Evolutionary conservation across 2,888 invertebrate species (phyloP).

Genomic region (Chrysolina oricalcia): DNA sequence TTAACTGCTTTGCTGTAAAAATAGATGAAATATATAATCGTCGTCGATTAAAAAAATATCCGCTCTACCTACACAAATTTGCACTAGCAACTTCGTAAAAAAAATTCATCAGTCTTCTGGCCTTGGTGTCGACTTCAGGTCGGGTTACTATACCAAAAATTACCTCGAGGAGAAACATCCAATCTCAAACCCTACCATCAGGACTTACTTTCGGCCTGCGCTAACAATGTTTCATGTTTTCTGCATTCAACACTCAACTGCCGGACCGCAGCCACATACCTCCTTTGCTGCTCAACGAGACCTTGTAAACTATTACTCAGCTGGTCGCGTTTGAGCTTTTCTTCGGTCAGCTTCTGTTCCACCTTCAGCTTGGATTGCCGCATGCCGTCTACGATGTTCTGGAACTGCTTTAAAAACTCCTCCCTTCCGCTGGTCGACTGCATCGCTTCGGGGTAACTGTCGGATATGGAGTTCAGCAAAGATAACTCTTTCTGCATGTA

Average conservation of each 20-base stretch:
- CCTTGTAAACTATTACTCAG: conserved; percentile 77
- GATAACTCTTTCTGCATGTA: conserved; percentile 94
- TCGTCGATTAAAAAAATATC: no score
- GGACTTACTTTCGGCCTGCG: conserved; percentile 40
- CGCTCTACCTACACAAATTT: neutral
- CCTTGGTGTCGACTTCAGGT: neutral
- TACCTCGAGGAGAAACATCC: neutral
- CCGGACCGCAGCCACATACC: conserved; percentile 84
- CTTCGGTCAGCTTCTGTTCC: conserved; percentile 75
- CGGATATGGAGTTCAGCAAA: conserved; percentile 90
- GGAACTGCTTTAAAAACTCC: conserved; percentile 93
- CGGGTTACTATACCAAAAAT: neutral
- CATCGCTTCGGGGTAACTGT: conserved; percentile 92
- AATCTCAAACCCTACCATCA: neutral
- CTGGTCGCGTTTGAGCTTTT: conserved; percentile 78
- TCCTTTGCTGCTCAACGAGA: conserved; percentile 81
- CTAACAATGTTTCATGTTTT: conserved; percentile 75
- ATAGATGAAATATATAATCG: no score
- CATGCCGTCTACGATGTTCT: conserved; percentile 92
- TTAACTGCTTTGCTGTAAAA: no score
- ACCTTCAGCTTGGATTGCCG: conserved; percentile 85
- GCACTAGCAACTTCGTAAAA: neutral
- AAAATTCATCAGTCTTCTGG: neutral
- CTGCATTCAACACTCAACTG: conserved; percentile 85
- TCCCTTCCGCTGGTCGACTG: conserved; percentile 85